A percentile compares a stretch with the other conserved stretches of the same genome.
Evolutionary conservation across 1,140 invertebrate species (phyloP).

Genomic region (Cheumatopsyche charites): DNA sequence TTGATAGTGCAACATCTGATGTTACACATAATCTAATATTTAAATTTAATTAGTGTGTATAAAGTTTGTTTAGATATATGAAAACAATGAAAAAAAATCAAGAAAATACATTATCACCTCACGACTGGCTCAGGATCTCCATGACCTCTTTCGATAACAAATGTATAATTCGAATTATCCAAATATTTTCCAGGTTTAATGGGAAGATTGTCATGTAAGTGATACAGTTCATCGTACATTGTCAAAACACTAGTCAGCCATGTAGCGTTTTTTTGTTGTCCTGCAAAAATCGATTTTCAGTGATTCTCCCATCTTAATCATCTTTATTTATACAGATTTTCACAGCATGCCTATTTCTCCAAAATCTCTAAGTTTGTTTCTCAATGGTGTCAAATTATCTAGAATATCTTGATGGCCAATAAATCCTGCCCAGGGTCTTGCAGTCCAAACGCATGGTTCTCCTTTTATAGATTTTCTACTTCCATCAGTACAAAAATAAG

Average conservation of each 20-base stretch:
- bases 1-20: constrained; percentile 64
- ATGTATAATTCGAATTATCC: constrained; percentile 73
- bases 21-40: constrained; percentile 68
- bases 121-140: constrained; percentile 63
- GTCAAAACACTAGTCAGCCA: constrained; percentile 63
- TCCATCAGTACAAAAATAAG: constrained; percentile 84
- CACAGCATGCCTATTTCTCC: constrained; percentile 52
- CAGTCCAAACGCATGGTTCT: constrained; percentile 78
- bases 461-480: constrained; percentile 69
- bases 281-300: constrained; percentile 44
- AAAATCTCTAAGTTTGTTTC: constrained; percentile 57
- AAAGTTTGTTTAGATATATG: background rate
- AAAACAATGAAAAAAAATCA: constrained; percentile 1
- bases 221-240: constrained; percentile 55
- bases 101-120: constrained; percentile 49
- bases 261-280: constrained; percentile 57
- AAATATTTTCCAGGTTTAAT: constrained; percentile 69
- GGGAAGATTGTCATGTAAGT: constrained; percentile 67
- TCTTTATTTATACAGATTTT: constrained; percentile 22
- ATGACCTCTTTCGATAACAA: constrained; percentile 77
- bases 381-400: constrained; percentile 56
- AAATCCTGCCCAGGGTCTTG: constrained; percentile 79
- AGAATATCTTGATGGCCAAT: constrained; percentile 68
- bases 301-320: too few species aligned
- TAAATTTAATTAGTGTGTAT: background rate